Base-by-base conservation (phyloP, 2,888 invertebrate genomes). In the Cenopis cana region DNA sequence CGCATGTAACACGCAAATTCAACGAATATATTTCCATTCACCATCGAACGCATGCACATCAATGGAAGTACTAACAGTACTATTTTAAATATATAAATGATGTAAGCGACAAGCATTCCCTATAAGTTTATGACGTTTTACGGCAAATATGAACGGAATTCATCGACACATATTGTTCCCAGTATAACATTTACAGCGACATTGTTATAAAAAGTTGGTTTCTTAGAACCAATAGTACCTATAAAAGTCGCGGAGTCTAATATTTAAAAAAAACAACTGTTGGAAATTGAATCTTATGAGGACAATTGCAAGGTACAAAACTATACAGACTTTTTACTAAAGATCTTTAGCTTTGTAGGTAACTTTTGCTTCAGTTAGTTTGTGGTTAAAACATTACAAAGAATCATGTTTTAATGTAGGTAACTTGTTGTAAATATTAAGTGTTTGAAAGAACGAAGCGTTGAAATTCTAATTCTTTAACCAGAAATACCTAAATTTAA, bases 141-240 rank as follows among this genome's bases (percentile, higher is more conserved):
- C 6, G 8, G 2, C 3, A 33, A 8, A 61, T n/a, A 29, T 9
- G 10, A 5, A n/a, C 12, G 33, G 36, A 61, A 61, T 61, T 49
- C 11, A 6, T 52, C n/a, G 20, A 52, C 38, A n/a, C 18, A 18
- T 20, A 52, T 64, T 64, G 54, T 64, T 64, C 64, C 24, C n/a
- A 24, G 64, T n/a, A 64, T 52, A 54, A 38, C 38, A 54, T 64
- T 64, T 64, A 64, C 38, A 64, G 64, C 8, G 20, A 62, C 62
- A 62, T 62, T 50, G 62, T 52, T 52, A 52, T 49, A 36, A 50
- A 62, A 33, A 62, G 24, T 14, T 10, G 29, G 18, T 5, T 62
- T 50, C 64, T 52, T 54, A 12, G 64, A 64, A 64, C 10, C 20
- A 24, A 38, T 60, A 4, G 46, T 54, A 20, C 36, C 20, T 36